A percentile compares a stretch with the other conserved stretches of the same genome.
These are phyloP conservation scores for Mayetiola destructor DNA, from an alignment of 2,888 invertebrate genomes.

Conservation along the genomic window DNA sequence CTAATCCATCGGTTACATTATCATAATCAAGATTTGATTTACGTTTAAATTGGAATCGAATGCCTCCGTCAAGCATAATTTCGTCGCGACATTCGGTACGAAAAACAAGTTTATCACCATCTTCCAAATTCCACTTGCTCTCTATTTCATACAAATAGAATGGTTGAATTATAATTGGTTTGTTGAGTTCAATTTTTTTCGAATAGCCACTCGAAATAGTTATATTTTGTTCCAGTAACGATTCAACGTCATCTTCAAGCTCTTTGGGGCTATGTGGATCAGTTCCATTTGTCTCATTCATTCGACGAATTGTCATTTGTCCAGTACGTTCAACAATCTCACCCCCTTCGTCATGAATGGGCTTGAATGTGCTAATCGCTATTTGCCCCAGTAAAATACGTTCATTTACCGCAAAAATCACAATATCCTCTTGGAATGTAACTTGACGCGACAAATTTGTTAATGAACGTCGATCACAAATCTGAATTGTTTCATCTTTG, in stretches of 20 bases:
- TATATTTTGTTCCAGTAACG: background rate
- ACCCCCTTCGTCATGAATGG: background rate
- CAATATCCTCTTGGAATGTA: background rate
- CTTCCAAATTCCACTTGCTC: conserved; percentile 8
- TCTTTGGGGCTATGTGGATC: background rate
- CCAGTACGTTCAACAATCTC: background rate
- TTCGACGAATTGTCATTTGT: background rate
- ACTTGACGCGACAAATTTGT: background rate
- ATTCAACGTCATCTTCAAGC: background rate
- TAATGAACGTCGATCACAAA: conserved; percentile 14
- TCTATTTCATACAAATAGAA: conserved; percentile 15
- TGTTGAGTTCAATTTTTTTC: conserved; percentile 11
- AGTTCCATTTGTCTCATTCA: background rate
- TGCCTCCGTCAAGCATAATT: conserved; percentile 14
- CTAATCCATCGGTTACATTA: conserved; percentile 11
- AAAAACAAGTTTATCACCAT: background rate
- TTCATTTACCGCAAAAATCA: conserved; percentile 15
- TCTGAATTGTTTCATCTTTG: background rate
- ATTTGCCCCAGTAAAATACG: conserved; percentile 15
- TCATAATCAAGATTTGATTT: conserved; percentile 10
- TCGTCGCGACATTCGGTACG: conserved; percentile 13
- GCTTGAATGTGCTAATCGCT: conserved; percentile 1
- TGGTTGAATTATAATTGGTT: conserved; percentile 13
- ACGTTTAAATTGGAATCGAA: conserved; percentile 12
- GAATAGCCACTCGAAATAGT: conserved; percentile 8